phyloP scores from a whole-genome alignment of 2,113 vertebrate species.

The Lichenostomus cassidix region DNA sequence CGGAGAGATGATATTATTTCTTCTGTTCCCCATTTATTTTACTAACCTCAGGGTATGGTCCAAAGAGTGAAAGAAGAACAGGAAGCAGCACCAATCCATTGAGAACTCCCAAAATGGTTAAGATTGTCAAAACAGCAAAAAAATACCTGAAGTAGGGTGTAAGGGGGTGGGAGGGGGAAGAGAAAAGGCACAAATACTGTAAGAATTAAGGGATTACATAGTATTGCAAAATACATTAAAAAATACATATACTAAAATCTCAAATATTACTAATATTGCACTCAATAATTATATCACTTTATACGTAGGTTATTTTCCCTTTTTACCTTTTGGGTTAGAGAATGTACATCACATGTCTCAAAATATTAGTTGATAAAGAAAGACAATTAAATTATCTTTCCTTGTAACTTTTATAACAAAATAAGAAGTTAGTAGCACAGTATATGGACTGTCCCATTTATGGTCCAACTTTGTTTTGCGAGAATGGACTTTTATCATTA shows the following conservation, averaged over 20 bases:
- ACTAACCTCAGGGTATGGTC: neutral
- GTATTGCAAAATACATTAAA: neutral
- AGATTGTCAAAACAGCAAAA: neutral
- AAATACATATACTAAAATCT: neutral
- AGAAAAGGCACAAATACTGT: neutral
- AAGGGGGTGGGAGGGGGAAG: neutral
- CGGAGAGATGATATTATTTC: neutral
- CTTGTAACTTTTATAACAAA: neutral
- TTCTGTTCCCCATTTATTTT: neutral
- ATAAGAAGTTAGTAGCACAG: neutral
- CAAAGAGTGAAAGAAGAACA: neutral
- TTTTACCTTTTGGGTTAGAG: neutral
- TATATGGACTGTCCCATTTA: neutral
- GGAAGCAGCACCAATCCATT: neutral
- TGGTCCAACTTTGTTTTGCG: neutral
- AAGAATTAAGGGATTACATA: no score
- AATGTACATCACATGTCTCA: neutral
- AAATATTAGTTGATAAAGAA: neutral
- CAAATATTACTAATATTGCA: neutral
- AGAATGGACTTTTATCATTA: neutral
- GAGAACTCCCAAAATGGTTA: neutral
- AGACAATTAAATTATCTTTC: neutral
- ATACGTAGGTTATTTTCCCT: neutral
- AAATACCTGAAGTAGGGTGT: neutral
- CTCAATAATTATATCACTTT: neutral